These are phyloP conservation scores for Eupeodes latifasciatus DNA, from an alignment of 2,888 invertebrate genomes.

Conservation along the genomic window DNA sequence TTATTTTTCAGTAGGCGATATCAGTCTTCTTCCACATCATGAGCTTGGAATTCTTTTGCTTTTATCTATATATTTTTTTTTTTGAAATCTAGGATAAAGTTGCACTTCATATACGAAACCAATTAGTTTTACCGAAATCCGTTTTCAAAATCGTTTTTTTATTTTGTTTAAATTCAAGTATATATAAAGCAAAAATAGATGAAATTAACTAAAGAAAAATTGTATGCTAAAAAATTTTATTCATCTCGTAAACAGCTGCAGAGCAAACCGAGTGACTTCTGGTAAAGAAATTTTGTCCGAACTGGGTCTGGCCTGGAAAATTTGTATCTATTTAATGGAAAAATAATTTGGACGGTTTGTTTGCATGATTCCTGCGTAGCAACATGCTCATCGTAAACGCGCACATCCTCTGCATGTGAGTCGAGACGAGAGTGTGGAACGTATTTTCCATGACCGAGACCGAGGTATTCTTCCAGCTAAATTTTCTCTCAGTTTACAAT, in stretches of 20 bases:
- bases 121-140: slow-evolving; percentile 9
- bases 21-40: slow-evolving; percentile 57
- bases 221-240: slow-evolving; percentile 68
- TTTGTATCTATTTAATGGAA: slow-evolving; percentile 77
- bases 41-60: slow-evolving; percentile 41
- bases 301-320: slow-evolving; percentile 79
- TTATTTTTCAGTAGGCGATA: slow-evolving; percentile 44
- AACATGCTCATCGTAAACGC: slow-evolving; percentile 69
- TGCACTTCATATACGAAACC: neutral
- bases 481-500: slow-evolving; percentile 60
- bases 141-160: slow-evolving; percentile 31
- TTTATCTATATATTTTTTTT: slow-evolving; percentile 28
- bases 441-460: slow-evolving; percentile 40
- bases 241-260: slow-evolving; percentile 74
- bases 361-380: slow-evolving; percentile 67
- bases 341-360: slow-evolving; percentile 65
- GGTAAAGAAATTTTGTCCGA: slow-evolving; percentile 76
- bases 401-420: slow-evolving; percentile 58
- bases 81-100: neutral
- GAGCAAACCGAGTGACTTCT: slow-evolving; percentile 72
- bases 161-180: slow-evolving; percentile 44
- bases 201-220: slow-evolving; percentile 40
- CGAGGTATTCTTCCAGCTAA: slow-evolving; percentile 39
- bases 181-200: slow-evolving; percentile 45
- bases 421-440: slow-evolving; percentile 36